These are phyloP conservation scores for Bombylius discolor DNA, from an alignment of 2,888 invertebrate genomes.

Conservation along the genomic window DNA sequence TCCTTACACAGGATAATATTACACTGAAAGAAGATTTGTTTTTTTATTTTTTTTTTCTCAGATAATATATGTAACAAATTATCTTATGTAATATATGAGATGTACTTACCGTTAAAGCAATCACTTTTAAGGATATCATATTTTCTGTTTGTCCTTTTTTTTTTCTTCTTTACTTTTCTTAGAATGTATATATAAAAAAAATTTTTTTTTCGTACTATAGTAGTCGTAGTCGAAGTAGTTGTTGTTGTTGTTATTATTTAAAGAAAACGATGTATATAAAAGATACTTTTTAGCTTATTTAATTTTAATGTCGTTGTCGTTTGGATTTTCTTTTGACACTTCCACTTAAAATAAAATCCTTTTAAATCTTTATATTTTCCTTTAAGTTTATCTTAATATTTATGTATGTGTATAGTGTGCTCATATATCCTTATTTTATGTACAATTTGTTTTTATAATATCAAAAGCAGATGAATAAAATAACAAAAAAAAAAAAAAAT, in stretches of 20 bases:
- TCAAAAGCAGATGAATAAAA: not conserved
- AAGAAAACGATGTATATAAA: too few species aligned
- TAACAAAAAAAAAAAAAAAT: not conserved
- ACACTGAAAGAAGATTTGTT: too few species aligned
- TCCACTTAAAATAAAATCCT: constrained; percentile 7
- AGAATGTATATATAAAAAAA: not conserved
- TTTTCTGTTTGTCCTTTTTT: constrained; percentile 9
- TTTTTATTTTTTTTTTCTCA: too few species aligned
- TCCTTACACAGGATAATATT: too few species aligned
- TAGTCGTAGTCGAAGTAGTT: too few species aligned
- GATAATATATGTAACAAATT: too few species aligned
- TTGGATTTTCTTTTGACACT: constrained; percentile 9
- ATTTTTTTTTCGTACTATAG: too few species aligned
- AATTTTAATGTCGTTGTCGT: not conserved
- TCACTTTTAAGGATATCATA: constrained; percentile 19
- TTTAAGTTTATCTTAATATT: not conserved
- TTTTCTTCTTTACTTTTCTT: not conserved
- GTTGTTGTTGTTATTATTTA: too few species aligned
- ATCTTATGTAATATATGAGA: not conserved
- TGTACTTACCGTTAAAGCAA: constrained; percentile 19
- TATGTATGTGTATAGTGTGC: too few species aligned
- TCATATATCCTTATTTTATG: not conserved
- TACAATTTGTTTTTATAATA: constrained; percentile 5
- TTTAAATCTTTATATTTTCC: not conserved
- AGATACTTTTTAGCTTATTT: not conserved